Evolutionary conservation across 2,113 vertebrate species (phyloP).

Genomic region (Tetraodon nigroviridis): DNA sequence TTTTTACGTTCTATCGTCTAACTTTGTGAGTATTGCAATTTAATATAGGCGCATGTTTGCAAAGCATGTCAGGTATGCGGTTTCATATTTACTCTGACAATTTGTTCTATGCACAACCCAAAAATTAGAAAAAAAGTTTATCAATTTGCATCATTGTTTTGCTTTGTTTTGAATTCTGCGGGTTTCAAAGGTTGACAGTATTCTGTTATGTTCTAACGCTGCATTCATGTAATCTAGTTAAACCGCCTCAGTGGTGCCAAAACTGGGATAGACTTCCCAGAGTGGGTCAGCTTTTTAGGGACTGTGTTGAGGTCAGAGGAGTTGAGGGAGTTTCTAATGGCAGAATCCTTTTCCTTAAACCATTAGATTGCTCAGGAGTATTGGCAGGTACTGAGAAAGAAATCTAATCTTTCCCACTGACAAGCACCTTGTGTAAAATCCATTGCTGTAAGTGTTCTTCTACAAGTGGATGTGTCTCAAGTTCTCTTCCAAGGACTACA

Average conservation of each 20-base stretch:
- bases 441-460: background rate
- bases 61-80: background rate
- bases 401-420: constrained; percentile 1
- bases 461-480: constrained; percentile 13
- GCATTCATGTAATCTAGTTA: background rate
- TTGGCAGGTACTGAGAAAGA: constrained; percentile 3
- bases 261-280: background rate
- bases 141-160: background rate
- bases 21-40: background rate
- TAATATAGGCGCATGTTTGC: background rate
- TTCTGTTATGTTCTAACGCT: background rate
- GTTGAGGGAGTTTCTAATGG: constrained; percentile 18
- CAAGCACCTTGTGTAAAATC: no score
- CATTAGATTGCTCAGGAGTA: constrained; percentile 2
- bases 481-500: background rate
- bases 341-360: background rate
- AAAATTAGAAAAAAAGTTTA: background rate
- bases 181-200: background rate
- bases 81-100: no score
- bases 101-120: background rate
- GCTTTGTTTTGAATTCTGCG: background rate
- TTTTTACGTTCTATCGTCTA: background rate
- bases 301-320: no score
- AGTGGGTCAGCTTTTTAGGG: background rate
- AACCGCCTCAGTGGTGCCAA: background rate